phyloP scores from a whole-genome alignment of 1,140 invertebrate genomes.

The Ladona fulva region DNA sequence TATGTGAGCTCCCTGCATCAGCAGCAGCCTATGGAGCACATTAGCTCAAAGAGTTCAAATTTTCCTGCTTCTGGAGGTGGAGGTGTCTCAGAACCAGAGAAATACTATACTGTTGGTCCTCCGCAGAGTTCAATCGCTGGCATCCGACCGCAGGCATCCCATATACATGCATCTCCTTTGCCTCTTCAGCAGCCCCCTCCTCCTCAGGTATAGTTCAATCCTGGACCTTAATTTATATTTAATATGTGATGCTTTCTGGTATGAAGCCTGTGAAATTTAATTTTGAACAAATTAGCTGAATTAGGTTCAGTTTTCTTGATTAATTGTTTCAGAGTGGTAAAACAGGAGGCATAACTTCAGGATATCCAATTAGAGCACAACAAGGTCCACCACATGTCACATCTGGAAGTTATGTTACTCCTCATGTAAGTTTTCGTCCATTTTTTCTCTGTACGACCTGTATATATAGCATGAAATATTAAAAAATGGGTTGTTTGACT shows the following conservation, averaged over 20 bases:
- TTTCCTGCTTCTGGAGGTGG: neutral
- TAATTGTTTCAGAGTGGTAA: constrained; percentile 36
- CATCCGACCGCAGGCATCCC: neutral
- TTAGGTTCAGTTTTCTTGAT: neutral
- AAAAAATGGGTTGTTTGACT: no score
- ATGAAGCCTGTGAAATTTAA: no score
- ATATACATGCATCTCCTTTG: neutral
- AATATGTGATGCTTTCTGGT: no score
- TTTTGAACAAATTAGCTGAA: no score
- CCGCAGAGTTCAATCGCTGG: neutral
- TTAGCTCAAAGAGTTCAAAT: neutral
- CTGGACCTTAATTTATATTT: no score
- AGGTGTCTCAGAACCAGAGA: neutral
- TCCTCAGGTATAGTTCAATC: no score
- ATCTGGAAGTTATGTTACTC: neutral
- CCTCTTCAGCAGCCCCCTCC: neutral
- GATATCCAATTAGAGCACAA: constrained; percentile 42
- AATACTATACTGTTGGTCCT: neutral
- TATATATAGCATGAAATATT: no score
- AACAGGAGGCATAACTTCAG: constrained; percentile 45
- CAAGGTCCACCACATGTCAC: neutral
- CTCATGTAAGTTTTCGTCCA: neutral
- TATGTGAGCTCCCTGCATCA: neutral
- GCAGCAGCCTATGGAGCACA: neutral
- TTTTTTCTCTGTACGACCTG: no score